Base-by-base conservation (phyloP, 2,113 vertebrate genomes). In the Toxostoma redivivum region DNA sequence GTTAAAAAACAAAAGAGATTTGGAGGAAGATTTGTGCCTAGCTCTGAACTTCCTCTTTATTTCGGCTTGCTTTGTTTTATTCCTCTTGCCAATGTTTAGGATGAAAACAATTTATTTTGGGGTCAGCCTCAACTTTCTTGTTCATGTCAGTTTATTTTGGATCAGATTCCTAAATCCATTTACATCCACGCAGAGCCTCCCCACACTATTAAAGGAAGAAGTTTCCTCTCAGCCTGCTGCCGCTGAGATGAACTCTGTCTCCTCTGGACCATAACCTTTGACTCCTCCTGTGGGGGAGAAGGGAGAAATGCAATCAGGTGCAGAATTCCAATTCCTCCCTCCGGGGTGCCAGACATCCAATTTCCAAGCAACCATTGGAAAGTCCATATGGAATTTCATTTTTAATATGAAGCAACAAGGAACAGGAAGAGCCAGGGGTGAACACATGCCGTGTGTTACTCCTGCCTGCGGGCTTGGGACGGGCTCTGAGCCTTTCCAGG, bases 291-390 rank as follows among this genome's bases (percentile, higher is more conserved):
- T 94, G 88, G 86, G 72, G 96, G 35, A 69, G 40, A 74, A 66
- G 25, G 79, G 74, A 94, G 87, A 93, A 97, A 96, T 65, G 64
- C 78, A 97, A 96, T 97, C 98, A 98, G 96, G 94, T 97, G 94
- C 60, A 94, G 94, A 91, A 98, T 97, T 89, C 92, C 86, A 95
- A 77, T 53, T 92, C 50, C 0, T 40, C 96, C 87, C 88, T 91
- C 86, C 30, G n/a, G 44, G 74, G 33, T 95, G 92, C 70, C 54
- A 93, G 82, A 84, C 73, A 91, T 92, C 74, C 62, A 60, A 93
- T 97, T 97, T 97, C 97, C 85, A 96, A 94, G 97, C 97, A 97
- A 97, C 95, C 95, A 85, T 58, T 91, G 73, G 71, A 91, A 95
- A 70, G 38, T 86, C 86, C 22, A 56, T 83, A 73, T 86, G 95